phyloP scores from a whole-genome alignment of 2,888 invertebrate genomes.

The Temnothorax rugatulus region DNA sequence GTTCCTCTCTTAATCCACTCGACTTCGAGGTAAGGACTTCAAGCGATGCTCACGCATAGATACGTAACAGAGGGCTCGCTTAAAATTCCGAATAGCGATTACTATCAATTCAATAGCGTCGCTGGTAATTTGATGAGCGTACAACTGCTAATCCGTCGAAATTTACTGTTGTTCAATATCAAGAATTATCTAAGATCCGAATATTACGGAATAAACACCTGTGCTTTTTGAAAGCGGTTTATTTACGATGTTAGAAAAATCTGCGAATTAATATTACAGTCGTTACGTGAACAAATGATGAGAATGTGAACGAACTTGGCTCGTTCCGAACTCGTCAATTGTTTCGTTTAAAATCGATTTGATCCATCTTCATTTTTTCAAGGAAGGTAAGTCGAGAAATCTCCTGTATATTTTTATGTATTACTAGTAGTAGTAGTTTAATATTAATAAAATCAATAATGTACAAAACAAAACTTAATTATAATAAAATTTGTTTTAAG shows the following conservation, averaged over 20 bases:
- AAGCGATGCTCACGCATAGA: background rate
- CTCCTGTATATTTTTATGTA: background rate
- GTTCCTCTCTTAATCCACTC: conserved; percentile 21
- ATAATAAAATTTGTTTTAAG: background rate
- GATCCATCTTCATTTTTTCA: background rate
- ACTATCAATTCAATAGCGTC: background rate
- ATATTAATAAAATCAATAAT: background rate
- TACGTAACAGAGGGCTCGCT: background rate
- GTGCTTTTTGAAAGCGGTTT: background rate
- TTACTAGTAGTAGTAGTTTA: background rate
- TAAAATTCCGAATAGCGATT: conserved; percentile 7
- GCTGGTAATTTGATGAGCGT: background rate
- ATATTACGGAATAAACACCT: background rate
- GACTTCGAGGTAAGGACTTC: background rate
- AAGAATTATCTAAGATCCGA: background rate
- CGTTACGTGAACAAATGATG: background rate
- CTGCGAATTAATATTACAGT: background rate
- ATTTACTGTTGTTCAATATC: background rate
- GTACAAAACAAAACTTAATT: background rate
- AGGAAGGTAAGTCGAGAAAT: background rate
- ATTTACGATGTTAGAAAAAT: background rate
- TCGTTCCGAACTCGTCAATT: background rate
- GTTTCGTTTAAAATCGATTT: background rate
- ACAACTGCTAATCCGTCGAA: background rate
- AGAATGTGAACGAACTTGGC: background rate